A percentile compares a stretch with the other conserved stretches of the same genome.
These are phyloP conservation scores for Alligator sinensis DNA, from an alignment of 2,113 vertebrate species.

Conservation along the genomic window DNA sequence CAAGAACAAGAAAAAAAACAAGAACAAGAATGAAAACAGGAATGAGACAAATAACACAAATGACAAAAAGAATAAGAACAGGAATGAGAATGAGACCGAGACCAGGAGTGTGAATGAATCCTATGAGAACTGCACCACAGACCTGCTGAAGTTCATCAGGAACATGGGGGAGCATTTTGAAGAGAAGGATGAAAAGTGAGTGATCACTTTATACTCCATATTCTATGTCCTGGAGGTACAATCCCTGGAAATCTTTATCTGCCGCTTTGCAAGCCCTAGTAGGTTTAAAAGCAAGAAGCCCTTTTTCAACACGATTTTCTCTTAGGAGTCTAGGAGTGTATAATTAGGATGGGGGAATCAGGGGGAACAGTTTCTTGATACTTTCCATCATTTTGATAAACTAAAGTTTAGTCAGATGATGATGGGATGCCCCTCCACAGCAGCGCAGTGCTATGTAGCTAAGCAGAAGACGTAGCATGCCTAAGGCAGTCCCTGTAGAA, in stretches of 20 bases:
- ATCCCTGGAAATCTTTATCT: not conserved
- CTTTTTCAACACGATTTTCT: not conserved
- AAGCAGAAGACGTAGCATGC: rapidly evolving
- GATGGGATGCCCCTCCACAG: not conserved
- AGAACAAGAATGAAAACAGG: rapidly evolving
- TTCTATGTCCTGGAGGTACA: not conserved
- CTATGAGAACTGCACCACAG: not conserved
- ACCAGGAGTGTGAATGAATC: not conserved
- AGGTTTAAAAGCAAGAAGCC: not conserved
- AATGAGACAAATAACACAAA: not conserved
- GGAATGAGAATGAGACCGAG: not conserved
- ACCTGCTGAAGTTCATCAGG: conserved; percentile 76
- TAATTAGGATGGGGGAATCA: not conserved
- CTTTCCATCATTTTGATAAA: not conserved
- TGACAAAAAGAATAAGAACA: not conserved
- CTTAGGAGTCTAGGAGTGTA: not conserved
- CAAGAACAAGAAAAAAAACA: rapidly evolving
- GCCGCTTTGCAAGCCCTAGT: not conserved
- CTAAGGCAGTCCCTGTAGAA: not conserved
- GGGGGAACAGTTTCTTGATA: not conserved
- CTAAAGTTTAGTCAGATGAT: not conserved
- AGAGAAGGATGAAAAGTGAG: not conserved
- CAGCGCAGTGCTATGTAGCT: not conserved
- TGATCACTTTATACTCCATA: not conserved
- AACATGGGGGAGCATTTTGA: conserved; percentile 76